Conservation (phyloP, 2,888 invertebrate genomes). For the Coelinius sp. region DNA sequence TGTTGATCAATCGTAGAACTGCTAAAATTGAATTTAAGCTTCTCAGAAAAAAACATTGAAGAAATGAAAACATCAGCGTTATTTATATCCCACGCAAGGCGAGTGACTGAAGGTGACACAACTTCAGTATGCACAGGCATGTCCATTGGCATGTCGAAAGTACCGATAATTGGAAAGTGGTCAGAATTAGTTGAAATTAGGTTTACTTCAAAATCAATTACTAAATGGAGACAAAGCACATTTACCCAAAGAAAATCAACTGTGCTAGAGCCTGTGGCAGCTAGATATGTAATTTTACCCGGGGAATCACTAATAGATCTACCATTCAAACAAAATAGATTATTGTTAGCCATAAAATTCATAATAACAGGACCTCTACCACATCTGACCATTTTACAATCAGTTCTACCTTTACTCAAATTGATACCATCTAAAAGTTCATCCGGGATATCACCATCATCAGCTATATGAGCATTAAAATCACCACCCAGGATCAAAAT, state of each 20-base stretch:
- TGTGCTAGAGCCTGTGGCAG: not conserved
- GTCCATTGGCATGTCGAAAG: not conserved
- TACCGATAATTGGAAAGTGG: conserved; percentile 22
- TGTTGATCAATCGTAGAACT: not conserved
- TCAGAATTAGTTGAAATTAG: not conserved
- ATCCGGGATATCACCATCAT: not conserved
- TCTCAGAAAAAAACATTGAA: not conserved
- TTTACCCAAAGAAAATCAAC: conserved; percentile 34
- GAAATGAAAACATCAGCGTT: not conserved
- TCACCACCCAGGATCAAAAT: conserved; percentile 20
- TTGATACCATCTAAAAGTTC: not conserved
- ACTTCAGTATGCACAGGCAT: not conserved
- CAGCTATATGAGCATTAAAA: conserved; percentile 18
- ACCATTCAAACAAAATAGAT: conserved; percentile 22
- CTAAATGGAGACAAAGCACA: not conserved
- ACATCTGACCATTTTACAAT: not conserved
- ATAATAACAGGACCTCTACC: not conserved
- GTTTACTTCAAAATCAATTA: conserved; percentile 16
- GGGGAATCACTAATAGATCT: conserved; percentile 17
- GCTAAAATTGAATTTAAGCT: not conserved
- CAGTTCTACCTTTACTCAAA: not conserved
- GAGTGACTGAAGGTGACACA: not conserved
- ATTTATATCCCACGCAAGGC: conserved; percentile 10
- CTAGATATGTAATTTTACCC: conserved; percentile 18
- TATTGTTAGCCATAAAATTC: conserved; percentile 24